A percentile compares a stretch with the other conserved stretches of the same genome.
Evolutionary conservation across 2,113 vertebrate genomes (phyloP).

Genomic region (Tragelaphus imberbis): DNA sequence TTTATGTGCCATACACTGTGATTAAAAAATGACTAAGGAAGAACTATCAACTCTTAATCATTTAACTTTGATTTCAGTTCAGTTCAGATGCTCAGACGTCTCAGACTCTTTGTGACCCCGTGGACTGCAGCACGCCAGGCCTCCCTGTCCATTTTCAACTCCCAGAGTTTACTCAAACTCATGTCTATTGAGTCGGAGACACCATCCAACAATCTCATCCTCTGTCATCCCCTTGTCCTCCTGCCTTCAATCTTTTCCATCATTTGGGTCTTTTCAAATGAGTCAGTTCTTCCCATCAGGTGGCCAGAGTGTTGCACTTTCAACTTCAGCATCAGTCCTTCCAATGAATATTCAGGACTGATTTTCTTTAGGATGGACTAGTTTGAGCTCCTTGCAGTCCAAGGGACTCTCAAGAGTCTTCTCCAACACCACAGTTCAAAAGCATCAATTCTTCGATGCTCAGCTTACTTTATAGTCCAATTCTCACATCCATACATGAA

Average conservation of each 20-base stretch:
- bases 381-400: background rate
- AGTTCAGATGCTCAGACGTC: background rate
- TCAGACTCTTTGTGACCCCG: background rate
- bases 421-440: background rate
- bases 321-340: background rate
- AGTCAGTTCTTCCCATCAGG: background rate
- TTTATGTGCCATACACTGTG: background rate
- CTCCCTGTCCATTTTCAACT: background rate
- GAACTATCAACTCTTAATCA: background rate
- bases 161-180: background rate
- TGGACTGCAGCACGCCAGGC: accelerated
- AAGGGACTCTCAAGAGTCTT: background rate
- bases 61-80: background rate
- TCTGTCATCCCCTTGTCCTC: background rate
- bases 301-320: background rate
- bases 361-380: background rate
- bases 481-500: background rate
- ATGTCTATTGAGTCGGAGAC: background rate
- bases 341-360: background rate
- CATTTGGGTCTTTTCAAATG: background rate
- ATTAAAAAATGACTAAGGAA: background rate
- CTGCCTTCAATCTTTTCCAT: background rate
- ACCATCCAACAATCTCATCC: background rate
- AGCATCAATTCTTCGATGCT: background rate
- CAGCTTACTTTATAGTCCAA: background rate